These are phyloP conservation scores for Schizothorax lantsangensis DNA, from an alignment of 2,797 vertebrate genomes.

Conservation along the genomic window DNA sequence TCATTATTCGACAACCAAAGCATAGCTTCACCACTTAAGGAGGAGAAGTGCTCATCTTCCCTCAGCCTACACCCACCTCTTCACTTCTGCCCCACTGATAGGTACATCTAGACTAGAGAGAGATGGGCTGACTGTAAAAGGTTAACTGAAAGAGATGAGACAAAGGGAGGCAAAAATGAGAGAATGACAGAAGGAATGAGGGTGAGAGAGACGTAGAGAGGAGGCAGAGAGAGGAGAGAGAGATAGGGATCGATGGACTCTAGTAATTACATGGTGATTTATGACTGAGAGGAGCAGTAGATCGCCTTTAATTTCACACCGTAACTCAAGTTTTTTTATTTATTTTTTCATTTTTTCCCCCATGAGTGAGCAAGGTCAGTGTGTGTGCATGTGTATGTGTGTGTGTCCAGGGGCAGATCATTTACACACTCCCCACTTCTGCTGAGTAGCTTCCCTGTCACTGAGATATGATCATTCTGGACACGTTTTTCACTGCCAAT, in stretches of 20 bases:
- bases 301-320: constrained; percentile 84
- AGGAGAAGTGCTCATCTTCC: constrained; percentile 25
- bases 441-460: constrained; percentile 63
- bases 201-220: constrained; percentile 36
- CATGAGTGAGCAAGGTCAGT: constrained; percentile 81
- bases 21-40: constrained; percentile 7
- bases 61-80: constrained; percentile 34
- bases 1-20: constrained; percentile 36
- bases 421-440: constrained; percentile 58
- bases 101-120: constrained; percentile 34
- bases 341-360: constrained; percentile 48
- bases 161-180: constrained; percentile 34
- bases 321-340: constrained; percentile 78
- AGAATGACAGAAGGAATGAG: constrained; percentile 18
- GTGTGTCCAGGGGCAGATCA: constrained; percentile 46
- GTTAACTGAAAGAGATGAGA: constrained; percentile 47
- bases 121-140: constrained; percentile 30
- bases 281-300: constrained; percentile 72
- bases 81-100: constrained; percentile 35
- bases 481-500: constrained; percentile 64
- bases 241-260: constrained; percentile 77
- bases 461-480: constrained; percentile 63
- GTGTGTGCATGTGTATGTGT: constrained; percentile 50
- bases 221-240: constrained; percentile 59
- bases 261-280: constrained; percentile 77